Evolutionary conservation across 2,888 invertebrate genomes (phyloP).

Genomic region (Rotaria sp.): DNA sequence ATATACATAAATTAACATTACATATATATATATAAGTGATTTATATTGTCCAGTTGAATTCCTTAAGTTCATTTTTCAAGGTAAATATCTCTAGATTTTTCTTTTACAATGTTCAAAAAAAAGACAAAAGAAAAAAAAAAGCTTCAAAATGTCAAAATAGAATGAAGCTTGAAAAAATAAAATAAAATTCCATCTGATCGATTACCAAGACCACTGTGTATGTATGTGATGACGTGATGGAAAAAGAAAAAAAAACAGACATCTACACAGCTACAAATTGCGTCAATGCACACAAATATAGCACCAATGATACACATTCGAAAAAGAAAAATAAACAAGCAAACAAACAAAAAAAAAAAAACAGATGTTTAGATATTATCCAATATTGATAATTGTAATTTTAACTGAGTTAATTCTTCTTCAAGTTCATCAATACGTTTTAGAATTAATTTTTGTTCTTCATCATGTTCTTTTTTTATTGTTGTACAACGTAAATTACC

Average conservation of each 20-base stretch:
- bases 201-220: neutral
- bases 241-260: neutral
- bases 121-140: neutral
- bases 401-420: constrained; percentile 20
- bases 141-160: neutral
- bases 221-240: neutral
- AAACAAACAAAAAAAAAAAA: neutral
- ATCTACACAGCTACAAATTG: neutral
- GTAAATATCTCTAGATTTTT: too few species aligned
- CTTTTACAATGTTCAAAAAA: too few species aligned
- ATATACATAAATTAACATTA: too few species aligned
- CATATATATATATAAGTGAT: too few species aligned
- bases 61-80: too few species aligned
- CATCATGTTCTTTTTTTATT: neutral
- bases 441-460: neutral
- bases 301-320: neutral
- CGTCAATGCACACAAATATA: neutral
- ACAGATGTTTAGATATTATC: neutral
- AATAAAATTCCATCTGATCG: neutral
- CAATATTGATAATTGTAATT: neutral
- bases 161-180: too few species aligned
- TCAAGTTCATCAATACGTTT: constrained; percentile 5
- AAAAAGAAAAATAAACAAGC: neutral
- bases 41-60: too few species aligned
- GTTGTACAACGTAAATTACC: neutral